Conservation (phyloP, 2,888 invertebrate species). For the Dasypolia templi region DNA sequence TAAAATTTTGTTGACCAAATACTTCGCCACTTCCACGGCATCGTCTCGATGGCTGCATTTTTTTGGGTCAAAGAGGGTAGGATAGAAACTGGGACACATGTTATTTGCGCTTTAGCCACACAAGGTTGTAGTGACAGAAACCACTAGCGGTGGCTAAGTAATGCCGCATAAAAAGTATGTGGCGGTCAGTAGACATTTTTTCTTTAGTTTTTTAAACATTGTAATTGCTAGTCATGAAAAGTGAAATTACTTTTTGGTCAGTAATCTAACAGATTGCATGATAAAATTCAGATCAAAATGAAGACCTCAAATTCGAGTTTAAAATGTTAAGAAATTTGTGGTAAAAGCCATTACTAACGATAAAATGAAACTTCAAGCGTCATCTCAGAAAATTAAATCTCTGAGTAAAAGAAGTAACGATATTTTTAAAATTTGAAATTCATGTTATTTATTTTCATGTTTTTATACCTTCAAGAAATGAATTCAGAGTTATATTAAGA, state of each 20-base stretch:
- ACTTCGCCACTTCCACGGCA: background rate
- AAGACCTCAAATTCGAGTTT: background rate
- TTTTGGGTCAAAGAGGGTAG: background rate
- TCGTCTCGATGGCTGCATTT: background rate
- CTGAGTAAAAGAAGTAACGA: background rate
- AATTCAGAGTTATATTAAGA: conserved; percentile 53
- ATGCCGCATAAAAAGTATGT: no score
- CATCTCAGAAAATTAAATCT: conserved; percentile 12
- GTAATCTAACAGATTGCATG: background rate
- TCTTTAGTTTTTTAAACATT: no score
- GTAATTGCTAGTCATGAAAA: background rate
- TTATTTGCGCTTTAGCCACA: background rate
- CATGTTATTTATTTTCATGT: conserved; percentile 7
- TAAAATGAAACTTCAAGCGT: conserved; percentile 26
- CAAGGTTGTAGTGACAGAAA: background rate
- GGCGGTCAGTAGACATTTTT: no score
- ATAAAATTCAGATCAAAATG: background rate
- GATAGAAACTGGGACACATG: background rate
- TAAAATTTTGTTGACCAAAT: background rate
- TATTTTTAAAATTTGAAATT: conserved; percentile 6
- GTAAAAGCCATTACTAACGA: conserved; percentile 8
- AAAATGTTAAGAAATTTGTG: conserved; percentile 3
- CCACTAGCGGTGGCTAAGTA: no score
- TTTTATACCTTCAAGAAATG: conserved; percentile 20
- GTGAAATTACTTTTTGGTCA: background rate